phyloP scores from a whole-genome alignment of 2,888 invertebrate genomes.

The Bombyx huttoni region DNA sequence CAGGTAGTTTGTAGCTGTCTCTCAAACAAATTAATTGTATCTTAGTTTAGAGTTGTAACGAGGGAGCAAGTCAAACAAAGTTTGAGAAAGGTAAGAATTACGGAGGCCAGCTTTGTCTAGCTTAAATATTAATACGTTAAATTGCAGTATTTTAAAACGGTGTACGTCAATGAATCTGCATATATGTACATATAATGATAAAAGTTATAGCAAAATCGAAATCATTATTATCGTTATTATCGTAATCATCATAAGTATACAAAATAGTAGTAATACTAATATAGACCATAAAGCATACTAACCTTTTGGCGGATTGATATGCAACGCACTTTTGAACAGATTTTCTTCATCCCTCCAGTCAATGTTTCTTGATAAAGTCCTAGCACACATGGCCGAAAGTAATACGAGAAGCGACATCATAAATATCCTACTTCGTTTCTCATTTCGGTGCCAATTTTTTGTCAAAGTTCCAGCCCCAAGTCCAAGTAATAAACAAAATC shows the following conservation, averaged over 20 bases:
- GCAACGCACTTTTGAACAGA: constrained; percentile 90
- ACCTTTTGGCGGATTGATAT: constrained; percentile 99
- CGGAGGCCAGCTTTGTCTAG: constrained; percentile 27
- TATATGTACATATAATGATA: constrained; percentile 8
- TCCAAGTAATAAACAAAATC: constrained; percentile 91
- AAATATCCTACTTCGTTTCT: constrained; percentile 49
- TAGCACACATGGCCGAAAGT: constrained; percentile 79
- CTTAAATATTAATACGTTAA: constrained; percentile 34
- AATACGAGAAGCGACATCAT: constrained; percentile 67
- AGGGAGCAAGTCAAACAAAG: constrained; percentile 51
- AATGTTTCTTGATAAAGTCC: constrained; percentile 85
- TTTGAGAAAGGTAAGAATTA: constrained; percentile 46
- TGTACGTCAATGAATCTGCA: constrained; percentile 22
- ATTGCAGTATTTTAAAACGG: constrained; percentile 34
- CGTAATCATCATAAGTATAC: not conserved
- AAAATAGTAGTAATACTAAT: not conserved
- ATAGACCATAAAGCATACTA: constrained; percentile 21
- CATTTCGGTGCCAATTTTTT: constrained; percentile 53
- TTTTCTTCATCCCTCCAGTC: constrained; percentile 96
- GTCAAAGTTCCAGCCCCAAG: constrained; percentile 74
- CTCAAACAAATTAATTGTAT: constrained; percentile 67
- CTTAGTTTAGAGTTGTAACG: constrained; percentile 57
- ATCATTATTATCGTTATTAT: not conserved
- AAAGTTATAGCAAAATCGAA: no score
- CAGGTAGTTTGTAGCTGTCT: constrained; percentile 67